These are phyloP conservation scores for Moxostoma hubbsi DNA, from an alignment of 2,797 vertebrate genomes.

Conservation along the genomic window DNA sequence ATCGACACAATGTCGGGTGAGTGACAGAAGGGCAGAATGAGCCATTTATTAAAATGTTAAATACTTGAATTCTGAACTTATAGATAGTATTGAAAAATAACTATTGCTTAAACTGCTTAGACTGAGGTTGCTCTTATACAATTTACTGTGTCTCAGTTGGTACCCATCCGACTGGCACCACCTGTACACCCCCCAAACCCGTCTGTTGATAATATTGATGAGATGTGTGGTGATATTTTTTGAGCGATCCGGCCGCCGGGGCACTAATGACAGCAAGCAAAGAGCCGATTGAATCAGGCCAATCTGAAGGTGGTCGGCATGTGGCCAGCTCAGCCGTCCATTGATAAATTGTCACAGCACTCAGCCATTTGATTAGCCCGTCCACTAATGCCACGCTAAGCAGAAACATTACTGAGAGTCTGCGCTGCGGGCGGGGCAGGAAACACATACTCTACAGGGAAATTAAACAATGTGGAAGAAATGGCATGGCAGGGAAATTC, in stretches of 20 bases:
- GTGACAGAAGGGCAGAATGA: too few relatives aligned
- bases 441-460: constrained; percentile 91
- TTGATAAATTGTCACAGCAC: constrained; percentile 93
- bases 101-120: too few relatives aligned
- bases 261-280: constrained; percentile 71
- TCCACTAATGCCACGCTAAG: constrained; percentile 89
- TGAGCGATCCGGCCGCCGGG: constrained; percentile 84
- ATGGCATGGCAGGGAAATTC: constrained; percentile 95
- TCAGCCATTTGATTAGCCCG: constrained; percentile 89
- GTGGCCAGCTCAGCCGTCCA: constrained; percentile 77
- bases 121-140: constrained; percentile 25
- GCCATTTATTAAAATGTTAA: too few relatives aligned
- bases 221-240: constrained; percentile 84
- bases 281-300: constrained; percentile 77
- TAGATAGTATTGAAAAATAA: too few relatives aligned
- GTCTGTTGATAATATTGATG: constrained; percentile 89
- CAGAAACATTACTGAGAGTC: constrained; percentile 86
- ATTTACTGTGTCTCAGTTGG: constrained; percentile 49
- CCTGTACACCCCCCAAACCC: constrained; percentile 80
- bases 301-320: constrained; percentile 73
- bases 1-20: too few relatives aligned
- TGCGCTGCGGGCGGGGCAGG: constrained; percentile 58
- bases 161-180: constrained; percentile 65
- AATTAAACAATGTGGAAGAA: constrained; percentile 93
- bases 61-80: too few relatives aligned